Base-by-base conservation (phyloP, 2,797 vertebrate genomes). In the Tiaroga cobitis region DNA sequence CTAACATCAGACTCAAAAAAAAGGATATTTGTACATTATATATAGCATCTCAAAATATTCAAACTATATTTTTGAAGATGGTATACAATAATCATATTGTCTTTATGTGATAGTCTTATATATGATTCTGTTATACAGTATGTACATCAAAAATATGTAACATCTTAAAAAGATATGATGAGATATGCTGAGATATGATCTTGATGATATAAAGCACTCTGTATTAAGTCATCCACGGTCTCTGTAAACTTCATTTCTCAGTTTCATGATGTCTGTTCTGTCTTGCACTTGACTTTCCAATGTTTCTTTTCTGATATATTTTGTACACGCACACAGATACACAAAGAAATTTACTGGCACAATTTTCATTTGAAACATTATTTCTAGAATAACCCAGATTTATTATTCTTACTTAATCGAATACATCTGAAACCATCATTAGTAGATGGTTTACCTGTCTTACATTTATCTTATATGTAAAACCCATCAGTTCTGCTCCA, bases 401-500 rank as follows among this genome's bases (percentile, higher is more conserved):
- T 89, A 90, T 90, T 89, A 5, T 56, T 29, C 29, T 83, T 72
- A 77, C 75, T 74, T 81, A 67, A 86, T 46, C 46, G 51, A 68
- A 8, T 89, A 80, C 72, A 61, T 39, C 70, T 72, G 80, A 89
- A 86, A 72, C 87, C 88, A 80, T 81, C 8, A 76, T 88, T 78
- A 89, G 87, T 81, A 89, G 87, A 91, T 82, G 87, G 84, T 90
- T 91, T 89, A 91, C 87, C 81, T 83, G 54, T 91, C 86, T 90
- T 54, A 90, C 89, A 82, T 72, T 90, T 89, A 87, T 61, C 68
- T 87, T 41, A 85, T 70, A 59, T 70, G 37, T 87, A 34, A 65
- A 81, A 46, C 91, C 91, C 87, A 90, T 89, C 87, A 69, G 81
- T 91, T 90, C 89, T 92, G 90, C 92, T 89, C 89, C 87, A 77